Base-by-base conservation (phyloP, 2,797 vertebrate species). In the Staurois parvus region DNA sequence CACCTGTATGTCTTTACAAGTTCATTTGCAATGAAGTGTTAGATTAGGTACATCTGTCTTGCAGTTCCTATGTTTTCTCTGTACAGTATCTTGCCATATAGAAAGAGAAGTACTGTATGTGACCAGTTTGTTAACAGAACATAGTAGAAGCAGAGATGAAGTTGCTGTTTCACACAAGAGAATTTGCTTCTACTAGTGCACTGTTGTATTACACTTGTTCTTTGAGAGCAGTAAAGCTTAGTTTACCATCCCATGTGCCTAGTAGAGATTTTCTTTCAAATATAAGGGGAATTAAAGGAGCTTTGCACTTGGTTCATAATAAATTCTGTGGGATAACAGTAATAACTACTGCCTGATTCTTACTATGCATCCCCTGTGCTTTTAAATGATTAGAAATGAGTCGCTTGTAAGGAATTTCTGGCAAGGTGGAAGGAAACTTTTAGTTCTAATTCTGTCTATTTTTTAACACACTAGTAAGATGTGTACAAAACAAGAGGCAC, bases 241-340 rank as follows among this genome's bases (percentile, higher is more conserved):
- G n/a, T 26, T 40, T 72, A 81, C 76, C 30, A 48, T 85, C 56
- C 68, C 85, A 78, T 59, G 30, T 68, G 79, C 59, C 72, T 66
- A 37, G 52, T 0, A 70, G 26, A 64, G 68, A 80, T 76, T 83
- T 83, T 56, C 73, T 7, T n/a, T 83, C 4, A 78, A 48, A 77
- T 19, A 26, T 40, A 81, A 69, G 52, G 28, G n/a, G 84, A 72
- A 79, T 75, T 76, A 85, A 64, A 85, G 30, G 76, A 40, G 81
- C 80, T 84, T 84, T 86, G 72, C 76, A 84, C 81, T 76, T 86
- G 37, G 76, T 84, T 40, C 72, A 83, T 76, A 72, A 88, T 79
- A 80, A 72, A 86, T 83, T 67, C 24, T 59, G 68, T 62, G 56
- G 72, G 42, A 84, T 70, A 66, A 59, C 83, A 76, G 72, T 70